Evolutionary conservation across 2,888 invertebrate species (phyloP), one percentile per base, ranked within the genome.

Genomic region (Microdon myrmicae): DNA sequence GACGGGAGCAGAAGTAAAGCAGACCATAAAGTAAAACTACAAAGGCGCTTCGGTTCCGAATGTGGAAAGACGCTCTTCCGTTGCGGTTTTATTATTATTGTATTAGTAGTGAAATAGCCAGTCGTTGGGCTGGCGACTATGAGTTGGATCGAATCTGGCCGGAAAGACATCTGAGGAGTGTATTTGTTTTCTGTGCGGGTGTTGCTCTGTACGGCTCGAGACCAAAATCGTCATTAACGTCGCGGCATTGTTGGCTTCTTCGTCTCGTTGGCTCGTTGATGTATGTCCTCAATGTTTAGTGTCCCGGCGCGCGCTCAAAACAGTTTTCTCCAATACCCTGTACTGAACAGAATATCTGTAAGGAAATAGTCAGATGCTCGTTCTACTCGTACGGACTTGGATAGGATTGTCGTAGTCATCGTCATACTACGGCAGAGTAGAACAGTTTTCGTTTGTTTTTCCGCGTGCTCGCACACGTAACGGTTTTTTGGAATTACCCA

Each of bases 391-490:
- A 58, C 59, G 54, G 35, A 17, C 25, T 32, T 19, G 22, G 41
- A 35, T 22, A 22, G 22, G 5, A 22, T 8, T 22, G 8, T 5
- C 5, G 8, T 6, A 22, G 22, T 8, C 6, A 5, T 58, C 39
- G 44, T 53, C 47, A 44, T 54, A 41, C 59, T 54, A 48, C 55
- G 58, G 58, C 67, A 68, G 66, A 67, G 69, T 71, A 73, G 69
- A 77, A 79, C 76, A 79, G 80, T 79, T 80, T 80, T 74, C 78
- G 76, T 79, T 79, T 79, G 79, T 79, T 80, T 79, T 79, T 79
- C 79, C 80, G 80, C 79, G 79, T 79, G 80, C 74, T 79, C 79
- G 76, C 79, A 80, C 79, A 80, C 76, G 75, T 64, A 64, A 64
- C 58, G 64, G 58, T 68, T 68, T 67, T 67, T 66, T 59, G 66